Evolutionary conservation across 2,113 vertebrate genomes (phyloP), one percentile per base, ranked within the genome.

Genomic region (Chrysemys picta): DNA sequence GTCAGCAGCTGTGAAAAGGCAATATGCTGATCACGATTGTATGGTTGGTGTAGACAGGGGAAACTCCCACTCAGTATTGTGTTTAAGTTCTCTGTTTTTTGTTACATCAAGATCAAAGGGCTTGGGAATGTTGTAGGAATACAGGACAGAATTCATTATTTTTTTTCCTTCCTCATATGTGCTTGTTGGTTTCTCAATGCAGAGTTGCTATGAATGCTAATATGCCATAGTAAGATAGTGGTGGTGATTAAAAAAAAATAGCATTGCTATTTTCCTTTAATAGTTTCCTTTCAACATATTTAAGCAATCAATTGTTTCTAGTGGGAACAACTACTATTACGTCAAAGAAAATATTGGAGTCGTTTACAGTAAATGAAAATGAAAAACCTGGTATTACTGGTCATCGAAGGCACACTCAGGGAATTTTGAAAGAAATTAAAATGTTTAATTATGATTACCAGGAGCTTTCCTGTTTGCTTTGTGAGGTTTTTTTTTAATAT

Each of bases 371-470:
- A 93, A 91, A 85, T 82, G 29, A 89, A 93, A 93, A 89, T 80
- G 84, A 42, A 69, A 90, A 89, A 1, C 54, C 35, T 52, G 80
- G 31, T 87, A 82, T 95, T 92, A 79, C 22, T 82, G 8, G 84
- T 79, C 27, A 94, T 97, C 22, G 93, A 62, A 93, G 16, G 87
- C 81, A 87, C 21, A 47, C 25, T 89, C 24, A 42, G 24, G 14
- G 45, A 94, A 87, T 62, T 90, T 4, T 56, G 6, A 65, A 80
- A 87, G 62, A 93, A 95, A 93, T 91, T 38, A 83, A 78, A 35
- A 72, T 95, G 24, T 85, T 98, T 94, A 81, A 96, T 96, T 96
- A 27, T 35, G 53, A 84, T 88, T 10, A 96, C 83, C 80, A 91
- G 6, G 38, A 94, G 54, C 11, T 4, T 86, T 83, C 38, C 42